Evolutionary conservation across 2,888 invertebrate genomes (phyloP), one percentile per base, ranked within the genome.

Genomic region (Nyleta sp.): DNA sequence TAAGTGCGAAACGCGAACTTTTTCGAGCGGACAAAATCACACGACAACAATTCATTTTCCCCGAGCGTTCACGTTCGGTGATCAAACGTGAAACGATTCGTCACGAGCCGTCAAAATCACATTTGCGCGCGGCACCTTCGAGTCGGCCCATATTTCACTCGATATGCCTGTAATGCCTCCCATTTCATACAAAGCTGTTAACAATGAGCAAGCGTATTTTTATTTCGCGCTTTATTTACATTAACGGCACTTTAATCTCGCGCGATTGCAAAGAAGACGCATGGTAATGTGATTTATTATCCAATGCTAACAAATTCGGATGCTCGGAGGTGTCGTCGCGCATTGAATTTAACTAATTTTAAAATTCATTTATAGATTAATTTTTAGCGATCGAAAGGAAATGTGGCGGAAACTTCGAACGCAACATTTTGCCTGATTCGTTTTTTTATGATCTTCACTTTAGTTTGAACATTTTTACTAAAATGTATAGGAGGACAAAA

Each of bases 91-190:
- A 57, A 62, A 62, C 68, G 68, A 75, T 75, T 62, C 68, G 62
- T 75, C 75, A 68, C 50, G 31, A 57, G 42, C 62, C 31, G 68
- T 68, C 75, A 62, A 70, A 75, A 60, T 75, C 75, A 64, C 55
- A 75, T 68, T 68, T 64, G 46, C 33, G 38, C 59, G 35, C 35
- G 24, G 52, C 44, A 53, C 60, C 65, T 74, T 74, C 28, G 46
- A 67, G 59, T 52, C 38, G 46, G n/a, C 2, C 60, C 42, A 53
- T 67, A 74, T 67, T 64, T 72, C 64, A 64, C 8, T 6, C 38
- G 18, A 22, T 28, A 28, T 46, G 48, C 33, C 33, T 8, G 42
- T 68, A 48, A 57, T 48, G 24, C 13, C 48, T 11, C 44, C 11
- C 40, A n/a, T 35, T 59, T 52, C 33, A 38, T 38, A 71, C 53